Base-by-base conservation (phyloP, 2,888 invertebrate species). In the Malthinus seriepunctatus region DNA sequence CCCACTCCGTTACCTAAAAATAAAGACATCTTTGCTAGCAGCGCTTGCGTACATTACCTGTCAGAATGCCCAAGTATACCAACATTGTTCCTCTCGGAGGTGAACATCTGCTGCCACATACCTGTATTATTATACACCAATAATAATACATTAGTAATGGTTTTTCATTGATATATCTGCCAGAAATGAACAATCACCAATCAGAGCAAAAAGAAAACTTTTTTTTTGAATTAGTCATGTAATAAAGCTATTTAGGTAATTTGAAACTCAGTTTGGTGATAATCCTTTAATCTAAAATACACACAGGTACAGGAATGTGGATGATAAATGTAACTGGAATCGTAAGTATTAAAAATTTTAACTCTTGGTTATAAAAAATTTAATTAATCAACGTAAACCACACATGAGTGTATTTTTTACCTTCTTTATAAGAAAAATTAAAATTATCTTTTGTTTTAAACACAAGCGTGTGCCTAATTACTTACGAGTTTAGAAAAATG, bases 121-220 rank as follows among this genome's bases (percentile, higher is more conserved):
- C 77, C 77, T 77, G 76, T 73, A 73, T 76, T 76, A 73, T 76
- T 71, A 71, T 76, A 76, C 76, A 76, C 73, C 75, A 77, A 77
- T 75, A 76, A 75, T 76, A 75, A 76, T 72, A 73, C 73, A 77
- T 77, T 77, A 77, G 77, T 75, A 67, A 73, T 64, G 65, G 67
- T 68, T 70, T 68, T 70, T 65, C 67, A 60, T 67, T 66, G 48
- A 58, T 55, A 59, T 49, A 64, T 52, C 58, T 65, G 66, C 70
- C 72, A 70, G 69, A 70, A 68, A 69, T 56, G 66, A 68, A 72
- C 69, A 65, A 66, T 69, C 72, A 72, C 72, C 72, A 71, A 70
- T 63, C 52, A 51, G 44, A 56, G 56, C 39, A 8, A 39, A 39
- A 9, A 39, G 14, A 15, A 42, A 23, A 23, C 23, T 23, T 23